Percentiles rank a stretch among this genome's conserved stretches.
phyloP scores from a whole-genome alignment of 2,797 vertebrate genomes.

The Clarias pachynema region DNA sequence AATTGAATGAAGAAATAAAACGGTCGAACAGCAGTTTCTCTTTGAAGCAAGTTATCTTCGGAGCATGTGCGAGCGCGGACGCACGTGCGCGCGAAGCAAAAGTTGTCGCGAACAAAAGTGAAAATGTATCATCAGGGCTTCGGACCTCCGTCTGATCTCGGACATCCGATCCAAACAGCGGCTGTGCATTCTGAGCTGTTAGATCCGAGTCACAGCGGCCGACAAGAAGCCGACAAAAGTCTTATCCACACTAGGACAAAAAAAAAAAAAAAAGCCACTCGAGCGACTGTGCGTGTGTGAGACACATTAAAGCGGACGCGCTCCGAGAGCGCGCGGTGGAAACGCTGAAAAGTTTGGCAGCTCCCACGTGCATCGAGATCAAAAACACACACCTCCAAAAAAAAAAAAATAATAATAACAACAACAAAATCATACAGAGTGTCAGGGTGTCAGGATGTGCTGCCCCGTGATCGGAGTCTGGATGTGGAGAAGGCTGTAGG shows the following conservation, averaged over 20 bases:
- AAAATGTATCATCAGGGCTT: constrained; percentile 3
- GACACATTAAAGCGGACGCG: constrained; percentile 29
- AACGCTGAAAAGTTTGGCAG: constrained; percentile 36
- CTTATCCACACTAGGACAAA: neutral
- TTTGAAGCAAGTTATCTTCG: neutral
- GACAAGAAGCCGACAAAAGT: neutral
- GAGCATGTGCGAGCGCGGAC: constrained; percentile 7
- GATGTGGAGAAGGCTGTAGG: constrained; percentile 25
- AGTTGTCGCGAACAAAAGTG: constrained; percentile 23
- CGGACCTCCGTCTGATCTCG: neutral
- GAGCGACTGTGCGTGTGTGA: constrained; percentile 7
- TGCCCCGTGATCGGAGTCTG: constrained; percentile 49
- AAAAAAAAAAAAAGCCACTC: neutral
- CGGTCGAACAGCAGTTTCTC: neutral
- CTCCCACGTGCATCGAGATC: neutral
- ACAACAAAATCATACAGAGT: neutral
- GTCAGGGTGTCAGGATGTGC: neutral
- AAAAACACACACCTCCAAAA: neutral
- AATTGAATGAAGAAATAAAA: neutral
- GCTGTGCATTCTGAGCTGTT: constrained; percentile 13
- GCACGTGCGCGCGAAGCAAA: constrained; percentile 27
- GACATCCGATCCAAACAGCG: neutral
- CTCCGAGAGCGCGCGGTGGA: neutral
- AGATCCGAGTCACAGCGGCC: neutral
- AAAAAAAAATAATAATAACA: neutral